A percentile compares a stretch with the other conserved stretches of the same genome.
These are phyloP conservation scores for Oreonectes daqikongensis DNA, from an alignment of 2,797 vertebrate genomes.

Conservation along the genomic window DNA sequence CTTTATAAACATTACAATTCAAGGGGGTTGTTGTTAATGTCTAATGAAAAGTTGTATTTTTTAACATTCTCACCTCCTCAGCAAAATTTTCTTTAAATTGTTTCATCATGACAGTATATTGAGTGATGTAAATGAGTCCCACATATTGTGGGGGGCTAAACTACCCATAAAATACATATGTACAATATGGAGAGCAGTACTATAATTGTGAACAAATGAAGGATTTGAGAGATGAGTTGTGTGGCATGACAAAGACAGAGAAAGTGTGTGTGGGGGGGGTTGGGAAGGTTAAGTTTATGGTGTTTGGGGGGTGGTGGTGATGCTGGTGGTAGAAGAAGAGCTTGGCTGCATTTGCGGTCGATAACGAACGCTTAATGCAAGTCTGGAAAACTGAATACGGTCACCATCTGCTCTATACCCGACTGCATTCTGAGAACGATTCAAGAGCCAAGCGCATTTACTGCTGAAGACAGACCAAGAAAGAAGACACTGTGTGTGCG, in stretches of 20 bases:
- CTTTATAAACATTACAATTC: too few species aligned
- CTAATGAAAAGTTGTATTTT: too few species aligned
- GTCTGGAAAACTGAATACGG: constrained; percentile 82
- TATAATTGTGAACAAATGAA: neutral
- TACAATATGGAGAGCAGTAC: neutral
- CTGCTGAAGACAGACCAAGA: constrained; percentile 46
- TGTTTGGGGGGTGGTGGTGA: constrained; percentile 61
- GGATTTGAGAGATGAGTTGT: neutral
- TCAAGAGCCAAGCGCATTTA: constrained; percentile 59
- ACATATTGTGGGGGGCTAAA: too few species aligned
- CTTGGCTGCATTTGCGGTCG: constrained; percentile 80
- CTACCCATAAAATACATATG: neutral
- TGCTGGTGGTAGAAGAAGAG: constrained; percentile 68
- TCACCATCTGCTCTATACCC: constrained; percentile 83
- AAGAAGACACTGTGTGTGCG: constrained; percentile 17
- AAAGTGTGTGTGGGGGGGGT: constrained; percentile 25
- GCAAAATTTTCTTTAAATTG: too few species aligned
- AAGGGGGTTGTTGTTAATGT: too few species aligned
- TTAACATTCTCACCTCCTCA: too few species aligned
- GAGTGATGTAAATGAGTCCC: too few species aligned
- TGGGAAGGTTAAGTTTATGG: constrained; percentile 36
- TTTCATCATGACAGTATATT: too few species aligned
- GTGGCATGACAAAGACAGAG: constrained; percentile 30
- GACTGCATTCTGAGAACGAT: constrained; percentile 68
- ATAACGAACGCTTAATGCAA: constrained; percentile 85